A percentile compares a stretch with the other conserved stretches of the same genome.
phyloP scores from a whole-genome alignment of 1,140 invertebrate species.

The Apolygus lucorum region DNA sequence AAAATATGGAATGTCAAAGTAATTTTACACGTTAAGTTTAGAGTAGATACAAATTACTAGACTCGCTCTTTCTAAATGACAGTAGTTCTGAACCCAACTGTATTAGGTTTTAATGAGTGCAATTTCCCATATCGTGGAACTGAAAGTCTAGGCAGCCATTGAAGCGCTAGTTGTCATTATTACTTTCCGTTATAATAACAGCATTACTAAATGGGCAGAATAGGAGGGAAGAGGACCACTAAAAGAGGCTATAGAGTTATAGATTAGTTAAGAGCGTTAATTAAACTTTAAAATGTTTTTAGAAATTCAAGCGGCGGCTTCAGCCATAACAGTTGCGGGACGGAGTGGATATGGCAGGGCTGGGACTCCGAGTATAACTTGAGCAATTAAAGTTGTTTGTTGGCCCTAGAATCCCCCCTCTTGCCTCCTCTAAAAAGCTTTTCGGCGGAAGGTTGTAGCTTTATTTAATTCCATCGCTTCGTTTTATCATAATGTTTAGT shows the following conservation, averaged over 20 bases:
- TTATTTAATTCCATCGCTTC: slow-evolving; percentile 18
- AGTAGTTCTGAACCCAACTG: too few species aligned
- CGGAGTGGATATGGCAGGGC: not conserved
- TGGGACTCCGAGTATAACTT: slow-evolving; percentile 17
- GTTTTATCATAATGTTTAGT: slow-evolving; percentile 28
- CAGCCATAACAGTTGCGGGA: not conserved
- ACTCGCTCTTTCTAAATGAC: too few species aligned
- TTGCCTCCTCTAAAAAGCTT: too few species aligned
- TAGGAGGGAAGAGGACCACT: not conserved
- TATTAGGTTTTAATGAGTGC: too few species aligned
- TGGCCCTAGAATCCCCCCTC: not conserved
- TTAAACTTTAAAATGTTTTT: slow-evolving; percentile 24
- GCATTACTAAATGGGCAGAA: too few species aligned
- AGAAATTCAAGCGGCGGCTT: not conserved
- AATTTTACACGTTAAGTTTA: too few species aligned
- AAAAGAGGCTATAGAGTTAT: slow-evolving; percentile 5
- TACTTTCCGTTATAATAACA: too few species aligned
- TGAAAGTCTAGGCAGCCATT: too few species aligned
- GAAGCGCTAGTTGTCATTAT: too few species aligned
- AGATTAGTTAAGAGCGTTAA: slow-evolving; percentile 23
- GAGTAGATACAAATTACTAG: too few species aligned
- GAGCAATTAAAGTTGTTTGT: slow-evolving; percentile 27
- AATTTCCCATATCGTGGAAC: too few species aligned
- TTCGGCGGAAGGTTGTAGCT: not conserved
- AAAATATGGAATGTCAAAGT: too few species aligned